Percentiles rank a stretch among this genome's conserved stretches.
phyloP scores from a whole-genome alignment of 2,113 vertebrate genomes.

The Ageneiosus marmoratus region DNA sequence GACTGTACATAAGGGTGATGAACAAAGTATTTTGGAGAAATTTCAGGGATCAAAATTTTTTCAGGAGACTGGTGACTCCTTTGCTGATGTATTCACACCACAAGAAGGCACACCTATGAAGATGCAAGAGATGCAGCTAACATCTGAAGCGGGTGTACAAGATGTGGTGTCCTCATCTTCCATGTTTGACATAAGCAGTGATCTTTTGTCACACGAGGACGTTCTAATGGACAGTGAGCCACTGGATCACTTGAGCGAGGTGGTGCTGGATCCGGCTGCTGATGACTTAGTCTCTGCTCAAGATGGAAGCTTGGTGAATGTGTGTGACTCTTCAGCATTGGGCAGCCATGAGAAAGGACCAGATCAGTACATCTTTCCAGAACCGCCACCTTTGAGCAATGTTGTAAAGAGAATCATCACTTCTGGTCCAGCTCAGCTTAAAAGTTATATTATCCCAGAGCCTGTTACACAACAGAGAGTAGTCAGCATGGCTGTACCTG shows the following conservation, averaged over 20 bases:
- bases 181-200: conserved; percentile 36
- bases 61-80: neutral
- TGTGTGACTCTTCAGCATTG: conserved; percentile 51
- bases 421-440: conserved; percentile 10
- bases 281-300: conserved; percentile 59
- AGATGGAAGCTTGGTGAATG: neutral
- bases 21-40: neutral
- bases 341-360: conserved; percentile 33
- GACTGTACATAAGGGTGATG: neutral
- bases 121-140: neutral
- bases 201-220: conserved; percentile 54
- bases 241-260: conserved; percentile 23
- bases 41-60: conserved; percentile 10
- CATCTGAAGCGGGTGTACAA: conserved; percentile 11
- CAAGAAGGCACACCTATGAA: neutral
- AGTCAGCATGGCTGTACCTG: conserved; percentile 48
- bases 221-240: conserved; percentile 49
- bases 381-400: conserved; percentile 32
- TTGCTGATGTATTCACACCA: neutral
- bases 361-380: conserved; percentile 40
- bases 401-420: conserved; percentile 26
- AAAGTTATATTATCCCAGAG: conserved; percentile 35
- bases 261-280: conserved; percentile 59
- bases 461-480: conserved; percentile 35
- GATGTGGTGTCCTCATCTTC: conserved; percentile 18